Evolutionary conservation across 2,888 invertebrate species (phyloP), one percentile per base, ranked within the genome.

Genomic region (Nysson spinosus): DNA sequence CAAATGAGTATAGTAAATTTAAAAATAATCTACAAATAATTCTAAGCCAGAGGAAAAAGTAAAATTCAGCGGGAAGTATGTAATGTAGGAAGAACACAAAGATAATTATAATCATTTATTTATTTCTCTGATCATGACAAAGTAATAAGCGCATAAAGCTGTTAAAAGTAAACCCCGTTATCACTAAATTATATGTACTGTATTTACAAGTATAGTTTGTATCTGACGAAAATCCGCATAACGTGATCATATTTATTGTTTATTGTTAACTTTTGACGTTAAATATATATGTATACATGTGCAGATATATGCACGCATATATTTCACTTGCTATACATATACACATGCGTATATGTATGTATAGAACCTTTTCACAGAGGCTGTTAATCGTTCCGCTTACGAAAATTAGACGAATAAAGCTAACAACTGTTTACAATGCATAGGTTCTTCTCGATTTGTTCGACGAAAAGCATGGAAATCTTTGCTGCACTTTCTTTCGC

Each of bases 131-230:
- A 79, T 80, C 75, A 80, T 82, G 80, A 81, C 77, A 81, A 84
- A 83, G 77, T 84, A 83, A 82, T 82, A 82, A 85, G 85, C 85
- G 85, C 83, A 83, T 83, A 83, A 84, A 84, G 76, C 82, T 80
- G 79, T 80, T 80, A 73, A 76, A 83, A 83, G 78, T 84, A 79
- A 79, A 81, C 68, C 79, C 80, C 81, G 66, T 81, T 77, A 83
- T 83, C 75, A 73, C 80, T 85, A 83, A 77, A 75, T 77, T 61
- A 75, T n/a, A 75, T 79, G 61, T 81, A 72, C 56, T 71, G 63
- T 83, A 85, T 85, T 77, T 85, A 85, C 83, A 84, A 74, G 56
- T 77, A 65, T 69, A 68, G 57, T 56, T 58, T 22, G 46, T 63
- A 49, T 65, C 9, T 55, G 50, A 55, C 55, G 56, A 64, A 62